Percentiles rank a stretch among this genome's conserved stretches.
Evolutionary conservation across 2,113 vertebrate species (phyloP).

Genomic region (Brachyistius frenatus): DNA sequence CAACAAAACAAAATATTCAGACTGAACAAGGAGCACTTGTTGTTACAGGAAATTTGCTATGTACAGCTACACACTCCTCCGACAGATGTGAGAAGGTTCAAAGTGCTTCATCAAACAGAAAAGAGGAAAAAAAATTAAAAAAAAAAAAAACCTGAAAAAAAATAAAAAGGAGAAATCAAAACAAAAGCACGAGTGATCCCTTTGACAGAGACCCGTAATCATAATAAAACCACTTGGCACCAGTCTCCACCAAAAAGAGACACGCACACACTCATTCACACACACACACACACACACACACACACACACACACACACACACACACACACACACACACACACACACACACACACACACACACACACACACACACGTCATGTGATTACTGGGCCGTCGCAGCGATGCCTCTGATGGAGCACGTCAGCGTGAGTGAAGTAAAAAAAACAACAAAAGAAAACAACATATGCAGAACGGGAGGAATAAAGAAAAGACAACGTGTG

Average conservation of each 20-base stretch:
- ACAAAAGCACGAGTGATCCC: slow-evolving; percentile 72
- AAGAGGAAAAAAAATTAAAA: background rate
- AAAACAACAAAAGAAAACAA: slow-evolving; percentile 38
- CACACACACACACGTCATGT: slow-evolving; percentile 22
- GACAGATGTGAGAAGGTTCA: slow-evolving; percentile 72
- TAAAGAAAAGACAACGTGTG: background rate
- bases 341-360: slow-evolving; percentile 14
- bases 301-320: slow-evolving; percentile 29
- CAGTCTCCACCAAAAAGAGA: slow-evolving; percentile 59
- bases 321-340: slow-evolving; percentile 17
- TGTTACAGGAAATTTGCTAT: slow-evolving; percentile 80
- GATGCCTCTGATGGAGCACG: slow-evolving; percentile 31
- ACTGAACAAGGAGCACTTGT: slow-evolving; percentile 82
- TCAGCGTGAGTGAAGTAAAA: slow-evolving; percentile 38
- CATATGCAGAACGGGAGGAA: background rate
- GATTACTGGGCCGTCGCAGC: slow-evolving; percentile 66
- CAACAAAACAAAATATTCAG: slow-evolving; percentile 81
- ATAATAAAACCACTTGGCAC: slow-evolving; percentile 79
- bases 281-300: slow-evolving; percentile 9
- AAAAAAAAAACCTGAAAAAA: background rate
- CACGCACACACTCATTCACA: slow-evolving; percentile 21
- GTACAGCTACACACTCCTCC: slow-evolving; percentile 80
- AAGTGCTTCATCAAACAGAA: slow-evolving; percentile 77
- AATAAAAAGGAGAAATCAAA: slow-evolving; percentile 1
- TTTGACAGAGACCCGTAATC: slow-evolving; percentile 73